phyloP scores from a whole-genome alignment of 2,888 invertebrate species.

The Xestia c-nigrum region DNA sequence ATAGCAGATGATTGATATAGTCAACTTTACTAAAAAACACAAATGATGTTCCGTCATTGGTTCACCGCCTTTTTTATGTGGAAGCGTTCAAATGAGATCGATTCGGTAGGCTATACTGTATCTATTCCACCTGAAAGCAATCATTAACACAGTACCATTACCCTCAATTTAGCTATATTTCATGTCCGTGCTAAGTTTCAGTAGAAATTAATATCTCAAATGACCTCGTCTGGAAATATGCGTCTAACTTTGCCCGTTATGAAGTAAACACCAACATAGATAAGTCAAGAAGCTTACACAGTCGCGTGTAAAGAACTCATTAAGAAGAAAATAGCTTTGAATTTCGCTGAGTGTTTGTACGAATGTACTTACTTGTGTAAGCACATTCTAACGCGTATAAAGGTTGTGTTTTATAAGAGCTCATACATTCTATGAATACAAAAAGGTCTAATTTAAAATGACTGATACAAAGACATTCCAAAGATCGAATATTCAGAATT shows the following conservation, averaged over 20 bases:
- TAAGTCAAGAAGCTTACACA: constrained; percentile 30
- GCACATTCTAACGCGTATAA: background rate
- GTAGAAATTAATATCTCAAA: constrained; percentile 29
- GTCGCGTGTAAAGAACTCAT: constrained; percentile 32
- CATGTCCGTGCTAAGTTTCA: constrained; percentile 25
- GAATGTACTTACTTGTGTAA: background rate
- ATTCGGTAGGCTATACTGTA: background rate
- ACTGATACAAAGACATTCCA: constrained; percentile 16
- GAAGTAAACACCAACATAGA: constrained; percentile 24
- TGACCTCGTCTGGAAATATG: constrained; percentile 40
- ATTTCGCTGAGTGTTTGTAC: constrained; percentile 18
- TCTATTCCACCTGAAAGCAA: constrained; percentile 1
- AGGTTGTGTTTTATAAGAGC: background rate
- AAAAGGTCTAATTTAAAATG: constrained; percentile 2
- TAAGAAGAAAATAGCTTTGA: constrained; percentile 23
- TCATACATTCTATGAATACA: constrained; percentile 4
- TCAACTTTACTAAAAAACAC: background rate
- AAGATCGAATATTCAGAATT: constrained; percentile 7
- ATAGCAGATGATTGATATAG: background rate
- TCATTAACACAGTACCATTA: background rate
- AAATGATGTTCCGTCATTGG: background rate
- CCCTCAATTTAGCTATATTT: constrained; percentile 18
- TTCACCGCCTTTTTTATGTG: background rate
- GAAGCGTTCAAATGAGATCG: background rate
- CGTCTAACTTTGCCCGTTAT: constrained; percentile 22